These are phyloP conservation scores for Tenthredo mesomela DNA, from an alignment of 2,888 invertebrate species.

Conservation along the genomic window DNA sequence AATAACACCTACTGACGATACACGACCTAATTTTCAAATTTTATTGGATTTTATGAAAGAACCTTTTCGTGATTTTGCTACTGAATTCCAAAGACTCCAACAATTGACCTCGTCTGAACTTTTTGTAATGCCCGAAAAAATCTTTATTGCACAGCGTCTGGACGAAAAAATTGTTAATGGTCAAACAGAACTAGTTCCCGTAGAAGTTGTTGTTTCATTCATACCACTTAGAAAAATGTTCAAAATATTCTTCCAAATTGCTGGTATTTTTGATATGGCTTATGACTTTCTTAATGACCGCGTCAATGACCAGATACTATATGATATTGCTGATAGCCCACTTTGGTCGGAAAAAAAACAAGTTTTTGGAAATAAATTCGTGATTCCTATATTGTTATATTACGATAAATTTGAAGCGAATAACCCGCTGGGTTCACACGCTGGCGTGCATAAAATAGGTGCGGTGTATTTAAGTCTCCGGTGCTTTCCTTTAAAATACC, in stretches of 20 bases:
- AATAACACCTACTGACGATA: not conserved
- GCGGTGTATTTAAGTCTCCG: constrained; percentile 53
- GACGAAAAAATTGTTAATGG: not conserved
- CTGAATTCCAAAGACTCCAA: not conserved
- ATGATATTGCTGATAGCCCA: not conserved
- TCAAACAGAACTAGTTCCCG: not conserved
- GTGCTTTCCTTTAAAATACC: constrained; percentile 52
- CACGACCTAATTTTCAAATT: not conserved
- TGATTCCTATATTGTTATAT: constrained; percentile 57
- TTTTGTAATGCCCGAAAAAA: constrained; percentile 16
- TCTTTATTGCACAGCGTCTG: not conserved
- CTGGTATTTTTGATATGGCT: not conserved
- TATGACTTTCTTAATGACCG: not conserved
- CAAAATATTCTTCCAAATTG: not conserved
- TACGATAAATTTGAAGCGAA: constrained; percentile 57
- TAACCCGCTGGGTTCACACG: constrained; percentile 56
- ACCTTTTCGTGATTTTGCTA: not conserved
- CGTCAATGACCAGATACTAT: not conserved
- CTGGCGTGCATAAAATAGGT: constrained; percentile 54
- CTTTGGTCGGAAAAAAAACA: constrained; percentile 54
- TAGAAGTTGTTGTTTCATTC: not conserved
- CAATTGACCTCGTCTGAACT: not conserved
- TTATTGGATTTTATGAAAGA: not conserved
- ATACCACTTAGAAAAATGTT: not conserved
- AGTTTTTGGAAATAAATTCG: constrained; percentile 48